Evolutionary conservation across 2,113 vertebrate species (phyloP).

Genomic region (Myiopsitta monachus): DNA sequence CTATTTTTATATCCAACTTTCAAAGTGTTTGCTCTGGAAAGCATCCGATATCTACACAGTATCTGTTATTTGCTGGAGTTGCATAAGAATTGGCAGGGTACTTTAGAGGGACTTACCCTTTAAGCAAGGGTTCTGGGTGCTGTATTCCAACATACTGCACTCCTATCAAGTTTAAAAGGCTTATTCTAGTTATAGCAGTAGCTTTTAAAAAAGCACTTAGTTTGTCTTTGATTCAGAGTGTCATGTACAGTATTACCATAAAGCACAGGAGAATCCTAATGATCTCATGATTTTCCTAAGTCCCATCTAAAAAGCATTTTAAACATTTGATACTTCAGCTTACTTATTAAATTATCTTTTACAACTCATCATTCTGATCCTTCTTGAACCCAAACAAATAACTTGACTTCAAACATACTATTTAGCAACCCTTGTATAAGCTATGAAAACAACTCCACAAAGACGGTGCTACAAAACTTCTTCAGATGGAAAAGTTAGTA

Average conservation of each 20-base stretch:
- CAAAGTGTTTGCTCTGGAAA: slow-evolving; percentile 11
- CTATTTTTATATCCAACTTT: background rate
- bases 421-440: background rate
- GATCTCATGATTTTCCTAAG: background rate
- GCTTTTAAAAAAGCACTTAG: background rate
- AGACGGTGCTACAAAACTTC: background rate
- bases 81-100: background rate
- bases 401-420: background rate
- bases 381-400: background rate
- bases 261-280: background rate
- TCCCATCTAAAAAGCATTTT: background rate
- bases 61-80: background rate
- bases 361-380: background rate
- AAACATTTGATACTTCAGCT: background rate
- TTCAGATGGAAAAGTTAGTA: background rate
- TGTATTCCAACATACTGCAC: background rate
- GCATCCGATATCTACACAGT: background rate
- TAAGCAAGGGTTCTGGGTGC: background rate
- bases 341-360: background rate
- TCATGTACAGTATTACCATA: background rate
- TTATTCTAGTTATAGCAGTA: background rate
- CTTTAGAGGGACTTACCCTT: background rate
- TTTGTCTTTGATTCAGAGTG: background rate
- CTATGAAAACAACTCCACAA: background rate
- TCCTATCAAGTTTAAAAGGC: background rate